phyloP scores from a whole-genome alignment of 2,797 vertebrate species.

The Bradypus variegatus region DNA sequence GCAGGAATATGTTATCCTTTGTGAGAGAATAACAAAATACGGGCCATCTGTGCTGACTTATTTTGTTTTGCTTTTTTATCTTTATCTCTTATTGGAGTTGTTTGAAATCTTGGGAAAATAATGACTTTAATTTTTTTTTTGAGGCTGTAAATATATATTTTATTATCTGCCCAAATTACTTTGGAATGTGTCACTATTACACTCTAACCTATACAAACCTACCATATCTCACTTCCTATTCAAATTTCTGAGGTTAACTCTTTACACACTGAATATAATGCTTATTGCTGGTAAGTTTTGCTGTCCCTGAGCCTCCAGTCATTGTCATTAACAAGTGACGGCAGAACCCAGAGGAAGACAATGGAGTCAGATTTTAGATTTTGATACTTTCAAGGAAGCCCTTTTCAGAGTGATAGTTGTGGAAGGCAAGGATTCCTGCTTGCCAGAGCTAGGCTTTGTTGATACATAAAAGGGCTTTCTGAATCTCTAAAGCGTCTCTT shows the following conservation, averaged over 20 bases:
- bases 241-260: neutral
- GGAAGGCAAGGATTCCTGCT: neutral
- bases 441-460: neutral
- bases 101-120: neutral
- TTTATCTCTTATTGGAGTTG: neutral
- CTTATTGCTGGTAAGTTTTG: neutral
- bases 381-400: neutral
- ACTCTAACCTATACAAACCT: too few relatives aligned
- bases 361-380: neutral
- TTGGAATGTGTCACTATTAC: too few relatives aligned
- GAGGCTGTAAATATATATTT: too few relatives aligned
- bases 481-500: neutral
- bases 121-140: neutral
- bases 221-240: too few relatives aligned
- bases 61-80: neutral
- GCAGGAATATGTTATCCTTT: neutral
- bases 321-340: neutral
- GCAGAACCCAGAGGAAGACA: neutral
- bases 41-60: neutral
- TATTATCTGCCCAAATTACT: too few relatives aligned
- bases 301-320: neutral
- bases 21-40: neutral
- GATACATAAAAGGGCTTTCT: neutral
- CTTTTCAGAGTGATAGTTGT: neutral
- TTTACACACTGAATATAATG: neutral